Evolutionary conservation across 2,797 vertebrate species (phyloP), one percentile per base, ranked within the genome.

Genomic region (Craterocephalus amniculus): DNA sequence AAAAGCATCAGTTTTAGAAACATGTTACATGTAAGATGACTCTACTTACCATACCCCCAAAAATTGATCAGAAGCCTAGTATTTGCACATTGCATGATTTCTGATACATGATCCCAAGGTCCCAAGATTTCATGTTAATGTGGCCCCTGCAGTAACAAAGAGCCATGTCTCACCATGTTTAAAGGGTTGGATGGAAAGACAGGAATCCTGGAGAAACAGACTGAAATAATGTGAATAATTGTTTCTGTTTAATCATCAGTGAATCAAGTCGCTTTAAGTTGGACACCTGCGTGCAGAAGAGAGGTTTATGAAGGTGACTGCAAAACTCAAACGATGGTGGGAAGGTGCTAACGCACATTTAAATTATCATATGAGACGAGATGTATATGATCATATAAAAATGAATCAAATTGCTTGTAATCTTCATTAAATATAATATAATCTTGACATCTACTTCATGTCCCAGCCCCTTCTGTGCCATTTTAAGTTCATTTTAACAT

Each of bases 201-300:
- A n/a, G n/a, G n/a, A n/a, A n/a, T n/a, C n/a, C n/a, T n/a, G n/a
- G n/a, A n/a, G n/a, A n/a, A n/a, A n/a, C n/a, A n/a, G n/a, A n/a
- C n/a, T n/a, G n/a, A 51, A 51, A 51, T 13, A 26, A 8, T 26
- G 13, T 5, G 14, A 52, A 4, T 54, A 7, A 16, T 7, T 13
- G 13, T 27, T 12, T 52, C 11, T 40, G 40, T 8, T 79, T 88
- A 85, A 87, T 83, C 80, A 82, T 72, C 56, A 63, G 45, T 51
- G 31, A 76, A 73, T 85, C 72, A 75, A 70, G 68, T 45, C 58
- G 68, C 84, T 62, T 74, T 80, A 52, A 76, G 58, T 57, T 62
- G 6, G 58, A 74, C 40, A 14, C 38, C 51, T 67, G 52, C 52
- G 75, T 38, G 49, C 76, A 79, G 34, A 76, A 62, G 26, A 51